phyloP scores from a whole-genome alignment of 2,888 invertebrate species.

The Ptychoptera albimana region DNA sequence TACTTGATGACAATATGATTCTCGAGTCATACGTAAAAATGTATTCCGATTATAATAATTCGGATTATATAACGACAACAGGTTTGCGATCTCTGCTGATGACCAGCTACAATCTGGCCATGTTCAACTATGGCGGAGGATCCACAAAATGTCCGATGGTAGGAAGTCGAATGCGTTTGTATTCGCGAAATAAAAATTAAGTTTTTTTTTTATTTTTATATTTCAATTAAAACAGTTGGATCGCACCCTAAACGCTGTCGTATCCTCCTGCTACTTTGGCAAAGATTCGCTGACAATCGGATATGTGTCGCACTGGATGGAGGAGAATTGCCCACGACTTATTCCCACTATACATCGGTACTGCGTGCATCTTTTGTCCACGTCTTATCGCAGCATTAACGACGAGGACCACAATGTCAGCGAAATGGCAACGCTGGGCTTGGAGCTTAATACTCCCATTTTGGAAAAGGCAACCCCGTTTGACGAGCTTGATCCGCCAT shows the following conservation, averaged over 20 bases:
- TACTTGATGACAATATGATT: constrained; percentile 41
- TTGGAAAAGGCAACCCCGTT: constrained; percentile 39
- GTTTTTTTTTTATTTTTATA: constrained; percentile 5
- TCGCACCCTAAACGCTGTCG: constrained; percentile 53
- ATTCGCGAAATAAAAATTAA: no score
- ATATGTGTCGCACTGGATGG: constrained; percentile 69
- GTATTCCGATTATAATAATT: constrained; percentile 38
- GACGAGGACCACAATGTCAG: constrained; percentile 10
- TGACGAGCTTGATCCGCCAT: constrained; percentile 13
- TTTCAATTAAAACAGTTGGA: constrained; percentile 43
- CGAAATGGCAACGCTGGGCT: constrained; percentile 29
- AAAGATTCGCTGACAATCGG: constrained; percentile 56
- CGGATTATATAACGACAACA: constrained; percentile 42
- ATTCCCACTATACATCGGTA: constrained; percentile 60
- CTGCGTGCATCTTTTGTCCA: constrained; percentile 29
- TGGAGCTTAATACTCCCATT: constrained; percentile 64
- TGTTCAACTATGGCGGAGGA: constrained; percentile 55
- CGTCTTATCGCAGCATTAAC: constrained; percentile 39
- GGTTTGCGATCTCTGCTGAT: constrained; percentile 48
- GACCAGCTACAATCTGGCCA: constrained; percentile 61
- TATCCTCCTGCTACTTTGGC: constrained; percentile 66
- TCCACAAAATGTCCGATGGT: constrained; percentile 44
- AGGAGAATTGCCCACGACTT: constrained; percentile 59
- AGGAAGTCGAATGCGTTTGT: no score
- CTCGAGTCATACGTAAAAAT: constrained; percentile 54